Conservation (phyloP, 2,888 invertebrate species). For the Ormyrus rosae region DNA sequence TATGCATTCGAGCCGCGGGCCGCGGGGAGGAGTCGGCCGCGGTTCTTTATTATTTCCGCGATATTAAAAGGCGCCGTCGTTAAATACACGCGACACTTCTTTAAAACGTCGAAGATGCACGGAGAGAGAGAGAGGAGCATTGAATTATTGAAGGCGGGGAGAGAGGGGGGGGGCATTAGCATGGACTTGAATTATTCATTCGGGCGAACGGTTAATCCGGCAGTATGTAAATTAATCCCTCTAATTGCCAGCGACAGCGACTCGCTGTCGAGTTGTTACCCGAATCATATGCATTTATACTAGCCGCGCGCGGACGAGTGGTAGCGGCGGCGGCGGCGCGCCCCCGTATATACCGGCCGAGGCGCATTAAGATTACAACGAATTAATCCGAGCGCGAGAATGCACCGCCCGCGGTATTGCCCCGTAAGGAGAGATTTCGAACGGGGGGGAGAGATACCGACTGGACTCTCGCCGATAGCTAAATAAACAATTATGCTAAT, state of each 20-base stretch:
- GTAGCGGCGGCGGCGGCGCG: not conserved
- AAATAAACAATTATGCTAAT: no score
- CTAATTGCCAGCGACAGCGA: conserved; percentile 71
- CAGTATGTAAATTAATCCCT: conserved; percentile 73
- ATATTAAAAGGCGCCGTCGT: not conserved
- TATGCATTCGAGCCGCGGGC: conserved; percentile 33
- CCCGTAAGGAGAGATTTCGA: not conserved
- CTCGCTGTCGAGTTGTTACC: conserved; percentile 53
- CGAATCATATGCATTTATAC: conserved; percentile 56
- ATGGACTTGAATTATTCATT: conserved; percentile 73
- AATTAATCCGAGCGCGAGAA: conserved; percentile 53
- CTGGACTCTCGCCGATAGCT: no score
- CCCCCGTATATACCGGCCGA: not conserved
- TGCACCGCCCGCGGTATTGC: not conserved
- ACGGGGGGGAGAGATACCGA: not conserved
- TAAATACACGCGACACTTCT: conserved; percentile 7
- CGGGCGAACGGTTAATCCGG: conserved; percentile 69
- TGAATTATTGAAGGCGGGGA: conserved; percentile 62
- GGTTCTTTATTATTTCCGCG: conserved; percentile 6
- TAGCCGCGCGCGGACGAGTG: not conserved
- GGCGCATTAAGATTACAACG: conserved; percentile 56
- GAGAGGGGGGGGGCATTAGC: conserved; percentile 64
- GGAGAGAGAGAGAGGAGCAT: conserved; percentile 53
- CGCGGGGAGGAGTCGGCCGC: not conserved
- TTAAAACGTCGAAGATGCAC: not conserved